These are phyloP conservation scores for Hippocampus zosterae DNA, from an alignment of 2,113 vertebrate species.

Conservation along the genomic window DNA sequence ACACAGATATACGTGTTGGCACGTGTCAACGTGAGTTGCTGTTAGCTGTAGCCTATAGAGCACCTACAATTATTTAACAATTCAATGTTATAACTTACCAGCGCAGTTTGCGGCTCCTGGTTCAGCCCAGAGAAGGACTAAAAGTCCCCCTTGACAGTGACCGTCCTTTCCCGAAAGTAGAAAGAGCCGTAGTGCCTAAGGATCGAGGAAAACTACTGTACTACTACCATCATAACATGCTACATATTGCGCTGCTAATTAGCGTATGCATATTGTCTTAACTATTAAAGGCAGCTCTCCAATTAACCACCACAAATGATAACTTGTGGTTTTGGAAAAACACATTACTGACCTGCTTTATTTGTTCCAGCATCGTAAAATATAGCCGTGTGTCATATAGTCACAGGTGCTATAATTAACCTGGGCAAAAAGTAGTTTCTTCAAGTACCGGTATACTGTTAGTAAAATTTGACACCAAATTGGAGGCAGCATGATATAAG, in stretches of 20 bases:
- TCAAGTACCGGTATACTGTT: no score
- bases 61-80: neutral
- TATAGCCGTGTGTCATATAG: neutral
- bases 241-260: neutral
- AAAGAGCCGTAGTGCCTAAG: conserved; percentile 48
- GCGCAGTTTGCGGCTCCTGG: conserved; percentile 24
- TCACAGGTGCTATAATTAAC: neutral
- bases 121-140: conserved; percentile 51
- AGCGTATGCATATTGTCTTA: neutral
- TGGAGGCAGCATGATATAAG: no score
- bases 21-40: neutral
- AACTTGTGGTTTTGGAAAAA: neutral
- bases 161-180: conserved; percentile 32
- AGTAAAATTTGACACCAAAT: no score
- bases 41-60: neutral
- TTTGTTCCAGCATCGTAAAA: neutral
- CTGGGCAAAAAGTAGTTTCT: no score
- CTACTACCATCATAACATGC: neutral
- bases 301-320: neutral
- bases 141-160: conserved; percentile 40
- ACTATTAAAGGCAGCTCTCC: no score
- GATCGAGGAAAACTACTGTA: neutral
- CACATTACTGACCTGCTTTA: neutral
- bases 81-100: conserved; percentile 28
- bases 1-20: neutral